These are phyloP conservation scores for Panzeria rudis DNA, from an alignment of 2,888 invertebrate genomes.

Conservation along the genomic window DNA sequence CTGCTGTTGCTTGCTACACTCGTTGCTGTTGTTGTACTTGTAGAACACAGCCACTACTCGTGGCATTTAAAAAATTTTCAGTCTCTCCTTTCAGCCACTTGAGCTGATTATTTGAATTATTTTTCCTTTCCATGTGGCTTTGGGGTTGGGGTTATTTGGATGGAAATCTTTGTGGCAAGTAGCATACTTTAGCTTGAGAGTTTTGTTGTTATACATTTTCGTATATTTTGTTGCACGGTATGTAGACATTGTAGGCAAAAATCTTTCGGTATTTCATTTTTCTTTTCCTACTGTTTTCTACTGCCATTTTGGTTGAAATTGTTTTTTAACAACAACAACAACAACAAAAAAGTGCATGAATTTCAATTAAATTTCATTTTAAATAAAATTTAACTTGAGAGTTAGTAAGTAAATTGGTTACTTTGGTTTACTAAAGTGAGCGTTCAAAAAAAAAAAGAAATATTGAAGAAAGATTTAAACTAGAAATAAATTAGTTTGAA, in stretches of 20 bases:
- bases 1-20: slow-evolving; percentile 53
- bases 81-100: slow-evolving; percentile 73
- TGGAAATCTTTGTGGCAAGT: slow-evolving; percentile 69
- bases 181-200: slow-evolving; percentile 70
- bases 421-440: slow-evolving; percentile 44
- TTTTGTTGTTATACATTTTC: slow-evolving; percentile 59
- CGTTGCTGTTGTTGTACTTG: slow-evolving; percentile 15
- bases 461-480: neutral
- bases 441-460: neutral
- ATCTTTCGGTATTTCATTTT: slow-evolving; percentile 46
- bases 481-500: slow-evolving; percentile 3
- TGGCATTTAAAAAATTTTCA: slow-evolving; percentile 72
- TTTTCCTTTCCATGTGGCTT: slow-evolving; percentile 70
- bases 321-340: slow-evolving; percentile 24
- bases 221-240: slow-evolving; percentile 43
- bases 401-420: slow-evolving; percentile 38
- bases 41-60: slow-evolving; percentile 58
- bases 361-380: slow-evolving; percentile 67
- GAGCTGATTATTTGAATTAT: slow-evolving; percentile 73
- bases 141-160: slow-evolving; percentile 62
- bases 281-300: slow-evolving; percentile 12
- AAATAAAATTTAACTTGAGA: slow-evolving; percentile 53
- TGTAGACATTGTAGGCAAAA: slow-evolving; percentile 71
- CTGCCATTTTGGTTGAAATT: slow-evolving; percentile 56
- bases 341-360: slow-evolving; percentile 62